phyloP scores from a whole-genome alignment of 1,140 invertebrate genomes.

The Apocrypta bakeri region DNA sequence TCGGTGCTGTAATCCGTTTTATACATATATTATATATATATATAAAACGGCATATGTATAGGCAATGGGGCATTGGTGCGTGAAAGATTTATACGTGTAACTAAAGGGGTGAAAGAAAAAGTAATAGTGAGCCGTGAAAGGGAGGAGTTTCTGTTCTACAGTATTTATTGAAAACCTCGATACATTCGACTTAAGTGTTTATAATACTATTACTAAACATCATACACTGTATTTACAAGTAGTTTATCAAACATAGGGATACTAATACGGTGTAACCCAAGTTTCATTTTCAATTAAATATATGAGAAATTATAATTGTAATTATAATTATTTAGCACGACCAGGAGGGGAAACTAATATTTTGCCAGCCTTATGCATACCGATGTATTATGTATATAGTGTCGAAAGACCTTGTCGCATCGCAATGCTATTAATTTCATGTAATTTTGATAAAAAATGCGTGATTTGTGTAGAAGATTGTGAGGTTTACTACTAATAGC shows the following conservation, averaged over 20 bases:
- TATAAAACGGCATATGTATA: too few relatives aligned
- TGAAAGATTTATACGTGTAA: too few relatives aligned
- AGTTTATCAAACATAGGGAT: constrained; percentile 54
- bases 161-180: constrained; percentile 64
- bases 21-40: too few relatives aligned
- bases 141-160: constrained; percentile 1
- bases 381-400: too few relatives aligned
- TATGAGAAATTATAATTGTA: constrained; percentile 22
- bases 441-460: too few relatives aligned
- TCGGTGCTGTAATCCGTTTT: too few relatives aligned
- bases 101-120: not conserved
- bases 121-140: not conserved
- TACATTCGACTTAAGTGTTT: constrained; percentile 57
- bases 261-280: constrained; percentile 48
- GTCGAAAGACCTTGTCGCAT: too few relatives aligned
- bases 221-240: constrained; percentile 53
- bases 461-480: too few relatives aligned
- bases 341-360: constrained; percentile 75
- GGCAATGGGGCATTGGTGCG: too few relatives aligned
- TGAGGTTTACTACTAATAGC: constrained; percentile 1
- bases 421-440: too few relatives aligned
- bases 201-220: constrained; percentile 58
- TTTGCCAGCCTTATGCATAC: constrained; percentile 50
- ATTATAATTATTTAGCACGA: constrained; percentile 57
- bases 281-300: constrained; percentile 45